phyloP scores from a whole-genome alignment of 2,113 vertebrate species.

The Lepisosteus oculatus region DNA sequence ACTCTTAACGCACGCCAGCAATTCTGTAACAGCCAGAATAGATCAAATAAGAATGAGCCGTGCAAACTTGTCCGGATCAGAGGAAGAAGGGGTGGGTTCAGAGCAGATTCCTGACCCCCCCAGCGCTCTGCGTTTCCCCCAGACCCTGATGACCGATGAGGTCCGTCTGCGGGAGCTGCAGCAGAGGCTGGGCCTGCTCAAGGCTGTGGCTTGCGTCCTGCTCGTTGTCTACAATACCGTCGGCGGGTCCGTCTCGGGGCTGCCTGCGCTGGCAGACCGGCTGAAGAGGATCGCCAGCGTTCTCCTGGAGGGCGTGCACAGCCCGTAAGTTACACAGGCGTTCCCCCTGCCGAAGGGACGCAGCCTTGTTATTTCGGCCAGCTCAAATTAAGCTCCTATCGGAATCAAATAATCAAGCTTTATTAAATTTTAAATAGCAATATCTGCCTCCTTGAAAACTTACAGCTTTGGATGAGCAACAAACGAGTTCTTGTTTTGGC shows the following conservation, averaged over 20 bases:
- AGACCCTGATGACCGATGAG: conserved; percentile 88
- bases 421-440: too few species aligned
- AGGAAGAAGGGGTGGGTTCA: too few species aligned
- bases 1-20: not conserved
- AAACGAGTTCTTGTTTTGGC: too few species aligned
- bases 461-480: too few species aligned
- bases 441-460: too few species aligned
- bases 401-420: too few species aligned
- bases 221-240: conserved; percentile 81
- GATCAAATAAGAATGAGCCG: not conserved
- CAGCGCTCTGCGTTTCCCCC: conserved; percentile 1
- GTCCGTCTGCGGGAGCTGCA: conserved; percentile 76
- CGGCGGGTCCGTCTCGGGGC: conserved; percentile 67
- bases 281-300: conserved; percentile 79
- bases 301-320: conserved; percentile 84
- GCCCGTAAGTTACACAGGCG: conserved; percentile 65
- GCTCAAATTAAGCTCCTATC: too few species aligned
- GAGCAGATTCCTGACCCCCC: too few species aligned
- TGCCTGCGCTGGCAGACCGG: conserved; percentile 68
- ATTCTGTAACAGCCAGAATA: not conserved
- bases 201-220: conserved; percentile 76
- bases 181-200: conserved; percentile 72
- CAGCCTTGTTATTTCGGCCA: too few species aligned
- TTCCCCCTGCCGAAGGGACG: too few species aligned
- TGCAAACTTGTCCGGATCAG: not conserved